A percentile compares a stretch with the other conserved stretches of the same genome.
Conservation (phyloP, 2,888 invertebrate genomes). For the Ischnus inquisitorius region DNA sequence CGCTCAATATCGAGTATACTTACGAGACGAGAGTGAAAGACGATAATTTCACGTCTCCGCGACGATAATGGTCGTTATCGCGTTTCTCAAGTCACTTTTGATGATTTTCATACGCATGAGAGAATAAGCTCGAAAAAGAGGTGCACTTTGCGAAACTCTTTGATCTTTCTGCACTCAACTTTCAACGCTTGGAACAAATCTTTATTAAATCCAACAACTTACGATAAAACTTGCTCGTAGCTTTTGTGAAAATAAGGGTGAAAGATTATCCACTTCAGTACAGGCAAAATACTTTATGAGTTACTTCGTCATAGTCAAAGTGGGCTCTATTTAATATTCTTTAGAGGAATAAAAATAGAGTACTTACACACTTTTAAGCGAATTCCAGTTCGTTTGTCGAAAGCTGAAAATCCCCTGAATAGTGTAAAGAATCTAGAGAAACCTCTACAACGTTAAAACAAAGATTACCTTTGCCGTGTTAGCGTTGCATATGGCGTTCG, state of each 20-base stretch:
- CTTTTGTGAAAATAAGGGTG: background rate
- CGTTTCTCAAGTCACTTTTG: constrained; percentile 25
- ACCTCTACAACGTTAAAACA: background rate
- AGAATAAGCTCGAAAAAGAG: constrained; percentile 7
- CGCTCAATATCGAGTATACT: constrained; percentile 4
- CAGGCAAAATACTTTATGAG: background rate
- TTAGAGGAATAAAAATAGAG: background rate
- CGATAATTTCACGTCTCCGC: constrained; percentile 43
- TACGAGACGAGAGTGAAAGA: constrained; percentile 42
- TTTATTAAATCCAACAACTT: too few relatives aligned
- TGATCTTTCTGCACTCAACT: background rate
- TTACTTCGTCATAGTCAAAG: background rate
- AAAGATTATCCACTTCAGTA: background rate
- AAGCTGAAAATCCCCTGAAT: background rate
- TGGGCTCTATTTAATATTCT: background rate
- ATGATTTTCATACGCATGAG: constrained; percentile 23
- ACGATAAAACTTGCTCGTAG: background rate
- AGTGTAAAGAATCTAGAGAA: constrained; percentile 22
- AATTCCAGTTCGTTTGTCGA: background rate
- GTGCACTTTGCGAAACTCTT: constrained; percentile 16
- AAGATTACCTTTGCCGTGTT: background rate
- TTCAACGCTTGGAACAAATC: constrained; percentile 4
- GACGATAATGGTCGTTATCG: constrained; percentile 60
- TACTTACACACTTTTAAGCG: background rate
- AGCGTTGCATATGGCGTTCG: background rate